Evolutionary conservation across 2,113 vertebrate genomes (phyloP), one percentile per base, ranked within the genome.

Genomic region (Seriola rivoliana): DNA sequence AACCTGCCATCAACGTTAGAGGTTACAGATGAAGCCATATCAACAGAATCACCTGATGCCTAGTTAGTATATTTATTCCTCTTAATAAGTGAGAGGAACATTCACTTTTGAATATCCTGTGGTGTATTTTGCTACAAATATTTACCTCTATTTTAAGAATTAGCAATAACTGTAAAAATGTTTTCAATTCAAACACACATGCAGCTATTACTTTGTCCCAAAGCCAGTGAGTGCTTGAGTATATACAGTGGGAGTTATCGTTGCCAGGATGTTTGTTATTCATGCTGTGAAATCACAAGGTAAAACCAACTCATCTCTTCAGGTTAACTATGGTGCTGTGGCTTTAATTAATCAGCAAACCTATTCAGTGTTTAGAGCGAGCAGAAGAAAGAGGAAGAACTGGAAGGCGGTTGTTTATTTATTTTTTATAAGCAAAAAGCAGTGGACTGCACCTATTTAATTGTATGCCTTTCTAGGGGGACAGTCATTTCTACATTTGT

Each of bases 261-360:
- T 50, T 72, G 54, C 65, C 25, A 71, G 74, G 58, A 72, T 25
- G 66, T 79, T 71, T 78, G 57, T 62, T 54, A 65, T 89, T 87
- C 75, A 90, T 91, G 88, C 91, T 94, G 91, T 94, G 92, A 94
- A 94, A 89, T 90, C 44, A 90, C 10, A 81, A 81, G 74, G 60
- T 71, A 55, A n/a, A 78, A 77, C 19, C 68, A 82, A 60, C 74
- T 85, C 34, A 60, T 80, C 25, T 68, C 57, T 81, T 85, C 80
- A 71, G 86, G 78, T 84, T 66, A 72, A 80, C 36, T 38, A 14
- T 55, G 52, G 29, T 78, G 69, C 38, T 82, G 69, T 78, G 70
- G 71, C 72, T 85, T 84, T 70, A 57, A 69, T 36, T 77, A 32
- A 73, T 55, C 70, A 70, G 69, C 60, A 78, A 29, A 71, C 72